These are phyloP conservation scores for Corynorhinus townsendii DNA, from an alignment of 2,113 vertebrate genomes.

Conservation along the genomic window DNA sequence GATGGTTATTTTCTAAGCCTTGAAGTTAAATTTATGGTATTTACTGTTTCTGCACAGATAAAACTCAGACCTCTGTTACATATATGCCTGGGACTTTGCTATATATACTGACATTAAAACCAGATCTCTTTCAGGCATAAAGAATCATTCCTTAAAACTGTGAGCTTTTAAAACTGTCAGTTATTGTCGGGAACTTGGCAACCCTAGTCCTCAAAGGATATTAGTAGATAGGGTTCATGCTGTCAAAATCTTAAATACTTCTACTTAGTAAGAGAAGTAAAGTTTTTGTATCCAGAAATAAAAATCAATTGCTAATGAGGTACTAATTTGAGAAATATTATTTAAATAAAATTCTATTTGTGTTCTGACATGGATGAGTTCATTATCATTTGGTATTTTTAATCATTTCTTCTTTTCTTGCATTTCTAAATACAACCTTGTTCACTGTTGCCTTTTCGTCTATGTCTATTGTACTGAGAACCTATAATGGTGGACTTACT, in stretches of 20 bases:
- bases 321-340: neutral
- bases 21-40: neutral
- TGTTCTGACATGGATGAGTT: neutral
- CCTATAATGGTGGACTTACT: neutral
- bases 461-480: fast-evolving
- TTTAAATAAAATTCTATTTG: neutral
- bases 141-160: neutral
- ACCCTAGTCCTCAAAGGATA: neutral
- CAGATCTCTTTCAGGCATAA: neutral
- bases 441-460: neutral
- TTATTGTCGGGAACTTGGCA: neutral
- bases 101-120: neutral
- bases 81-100: neutral
- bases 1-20: neutral
- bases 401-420: neutral
- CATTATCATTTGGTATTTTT: neutral
- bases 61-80: neutral
- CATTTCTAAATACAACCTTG: neutral
- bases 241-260: neutral
- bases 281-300: neutral
- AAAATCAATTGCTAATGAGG: neutral
- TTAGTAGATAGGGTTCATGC: neutral
- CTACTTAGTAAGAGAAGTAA: neutral
- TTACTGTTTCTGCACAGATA: neutral
- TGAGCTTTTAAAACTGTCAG: neutral